A percentile compares a stretch with the other conserved stretches of the same genome.
phyloP scores from a whole-genome alignment of 1,140 invertebrate species.

The Drosophila trapezifrons region DNA sequence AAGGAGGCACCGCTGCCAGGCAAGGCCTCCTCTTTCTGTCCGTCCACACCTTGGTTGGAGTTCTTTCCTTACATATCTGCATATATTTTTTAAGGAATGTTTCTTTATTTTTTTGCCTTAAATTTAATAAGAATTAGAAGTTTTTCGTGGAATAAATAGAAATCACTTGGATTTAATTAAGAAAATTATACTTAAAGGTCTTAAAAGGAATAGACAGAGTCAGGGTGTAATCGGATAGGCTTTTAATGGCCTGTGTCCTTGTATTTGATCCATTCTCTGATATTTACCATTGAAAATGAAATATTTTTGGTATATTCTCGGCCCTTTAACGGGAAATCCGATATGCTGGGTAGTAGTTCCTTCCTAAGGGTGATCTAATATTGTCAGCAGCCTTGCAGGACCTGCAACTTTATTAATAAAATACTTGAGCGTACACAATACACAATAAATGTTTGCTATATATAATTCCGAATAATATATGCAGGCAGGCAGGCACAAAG shows the following conservation, averaged over 20 bases:
- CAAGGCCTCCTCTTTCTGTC: too few species aligned
- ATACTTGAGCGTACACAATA: constrained; percentile 18
- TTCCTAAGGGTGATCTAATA: constrained; percentile 17
- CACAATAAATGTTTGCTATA: constrained; percentile 9
- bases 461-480: constrained; percentile 18
- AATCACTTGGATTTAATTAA: neutral
- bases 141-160: neutral
- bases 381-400: neutral
- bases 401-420: constrained; percentile 31
- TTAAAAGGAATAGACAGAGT: neutral
- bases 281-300: constrained; percentile 13
- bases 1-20: constrained; percentile 55
- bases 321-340: neutral
- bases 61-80: constrained; percentile 2
- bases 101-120: too few species aligned
- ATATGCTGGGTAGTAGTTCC: constrained; percentile 5
- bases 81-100: neutral
- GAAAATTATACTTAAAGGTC: neutral
- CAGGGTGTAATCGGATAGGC: neutral
- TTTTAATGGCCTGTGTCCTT: neutral
- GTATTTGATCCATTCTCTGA: neutral
- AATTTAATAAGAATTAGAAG: too few species aligned
- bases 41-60: neutral
- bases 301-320: neutral
- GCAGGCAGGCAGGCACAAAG: constrained; percentile 1